These are phyloP conservation scores for Burhinus oedicnemus DNA, from an alignment of 2,113 vertebrate genomes.

Conservation along the genomic window DNA sequence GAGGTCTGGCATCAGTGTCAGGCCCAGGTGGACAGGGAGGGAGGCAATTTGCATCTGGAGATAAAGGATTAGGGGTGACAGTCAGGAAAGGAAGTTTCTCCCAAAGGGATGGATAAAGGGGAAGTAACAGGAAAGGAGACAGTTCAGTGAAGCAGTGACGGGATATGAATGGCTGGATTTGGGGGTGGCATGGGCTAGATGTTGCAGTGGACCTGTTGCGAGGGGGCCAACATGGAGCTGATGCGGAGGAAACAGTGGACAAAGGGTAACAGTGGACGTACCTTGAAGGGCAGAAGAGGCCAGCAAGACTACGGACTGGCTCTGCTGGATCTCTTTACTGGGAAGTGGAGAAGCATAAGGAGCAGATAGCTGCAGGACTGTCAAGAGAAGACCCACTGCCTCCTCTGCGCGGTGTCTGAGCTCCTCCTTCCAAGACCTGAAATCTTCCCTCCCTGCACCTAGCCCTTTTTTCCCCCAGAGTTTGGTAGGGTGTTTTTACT, in stretches of 20 bases:
- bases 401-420: neutral
- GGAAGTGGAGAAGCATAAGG: neutral
- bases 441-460: neutral
- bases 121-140: neutral
- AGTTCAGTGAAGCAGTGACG: neutral
- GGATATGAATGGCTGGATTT: neutral
- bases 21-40: neutral
- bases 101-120: fast-evolving
- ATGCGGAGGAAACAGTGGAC: neutral
- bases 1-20: neutral
- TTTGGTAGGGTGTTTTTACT: too few species aligned
- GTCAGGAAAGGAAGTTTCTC: neutral
- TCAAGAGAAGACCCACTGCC: neutral
- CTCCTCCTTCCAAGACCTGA: neutral
- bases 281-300: neutral
- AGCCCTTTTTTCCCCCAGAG: neutral
- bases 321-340: neutral
- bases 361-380: neutral
- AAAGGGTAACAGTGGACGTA: neutral
- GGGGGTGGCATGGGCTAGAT: neutral
- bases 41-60: neutral
- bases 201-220: neutral
- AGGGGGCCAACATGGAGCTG: neutral
- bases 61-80: neutral
- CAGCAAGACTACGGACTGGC: neutral